Base-by-base conservation (phyloP, 2,113 vertebrate genomes). In the Balaeniceps rex region DNA sequence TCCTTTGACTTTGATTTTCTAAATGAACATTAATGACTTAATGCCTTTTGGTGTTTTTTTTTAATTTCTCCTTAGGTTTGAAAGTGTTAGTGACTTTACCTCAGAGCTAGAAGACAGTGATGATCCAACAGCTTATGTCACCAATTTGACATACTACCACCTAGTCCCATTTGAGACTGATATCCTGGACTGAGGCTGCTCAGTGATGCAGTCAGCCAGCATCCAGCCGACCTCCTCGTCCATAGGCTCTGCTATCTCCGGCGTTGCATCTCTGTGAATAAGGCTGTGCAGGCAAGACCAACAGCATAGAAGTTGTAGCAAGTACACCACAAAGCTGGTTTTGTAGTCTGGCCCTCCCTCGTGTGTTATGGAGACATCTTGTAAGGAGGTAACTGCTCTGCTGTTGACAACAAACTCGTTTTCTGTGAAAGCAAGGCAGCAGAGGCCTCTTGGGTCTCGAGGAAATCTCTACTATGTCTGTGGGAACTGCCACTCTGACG, bases 111-210 rank as follows among this genome's bases (percentile, higher is more conserved):
- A 99, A 18, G 98, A 98, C 34, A 98, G 97, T 3, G 99, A 99
- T 42, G 99, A 99, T 72, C 98, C 99, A 14, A 98, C 98, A 38
- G 99, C 99, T 29, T 99, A 99, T 34, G 99, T 99, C 97, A 99
- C 99, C 97, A 99, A 99, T 96, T 97, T 99, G 91, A 99, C 99
- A 33, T 99, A 99, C 96, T 99, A 99, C 97, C 99, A 99, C 75
- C 98, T 99, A 94, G 99, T 99, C 80, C 99, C 99, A 1, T 99
- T 99, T 79, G 99, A 99, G 97, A 99, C 99, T 0, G 99, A 99
- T 95, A 99, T 99, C 97, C 97, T 99, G 98, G 99, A 99, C 97
- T 99, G 98, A 99, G 89, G 36, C 81, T 90, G 70, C 74, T 71
- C 46, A 3, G 19, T 2, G 26, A 42, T 24, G 44, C 61, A 47